Conservation (phyloP, 1,140 invertebrate genomes). For the Lanistes nyassanus region DNA sequence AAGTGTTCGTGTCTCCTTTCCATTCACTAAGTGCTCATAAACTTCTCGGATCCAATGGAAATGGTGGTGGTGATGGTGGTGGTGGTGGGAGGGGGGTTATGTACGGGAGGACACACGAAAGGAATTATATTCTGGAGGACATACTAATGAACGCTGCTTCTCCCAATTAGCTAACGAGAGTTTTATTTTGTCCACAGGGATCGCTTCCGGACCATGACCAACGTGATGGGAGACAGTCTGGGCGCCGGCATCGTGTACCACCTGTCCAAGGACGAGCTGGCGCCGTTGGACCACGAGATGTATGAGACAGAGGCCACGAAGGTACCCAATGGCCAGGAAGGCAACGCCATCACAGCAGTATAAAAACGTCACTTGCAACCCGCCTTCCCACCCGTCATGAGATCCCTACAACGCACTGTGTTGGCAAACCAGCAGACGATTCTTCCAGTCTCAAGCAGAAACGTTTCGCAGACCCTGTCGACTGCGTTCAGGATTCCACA, state of each 20-base stretch:
- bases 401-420: too few relatives aligned
- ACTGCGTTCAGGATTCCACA: too few relatives aligned
- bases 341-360: slow-evolving; percentile 39
- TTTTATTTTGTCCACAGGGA: slow-evolving; percentile 77
- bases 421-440: too few relatives aligned
- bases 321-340: slow-evolving; percentile 42
- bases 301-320: slow-evolving; percentile 32
- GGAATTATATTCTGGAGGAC: not conserved
- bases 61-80: not conserved
- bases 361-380: slow-evolving; percentile 10
- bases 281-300: slow-evolving; percentile 45
- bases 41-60: too few relatives aligned
- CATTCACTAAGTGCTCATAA: too few relatives aligned
- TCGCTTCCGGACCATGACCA: slow-evolving; percentile 95
- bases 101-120: not conserved
- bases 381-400: not conserved
- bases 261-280: slow-evolving; percentile 81
- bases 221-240: slow-evolving; percentile 94
- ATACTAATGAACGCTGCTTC: too few relatives aligned
- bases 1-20: too few relatives aligned
- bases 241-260: slow-evolving; percentile 94
- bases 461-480: too few relatives aligned
- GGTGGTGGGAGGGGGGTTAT: slow-evolving; percentile 3
- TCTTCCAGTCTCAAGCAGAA: too few relatives aligned
- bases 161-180: too few relatives aligned